Evolutionary conservation across 2,888 invertebrate genomes (phyloP).

Genomic region (Dicyrtoma fusca): DNA sequence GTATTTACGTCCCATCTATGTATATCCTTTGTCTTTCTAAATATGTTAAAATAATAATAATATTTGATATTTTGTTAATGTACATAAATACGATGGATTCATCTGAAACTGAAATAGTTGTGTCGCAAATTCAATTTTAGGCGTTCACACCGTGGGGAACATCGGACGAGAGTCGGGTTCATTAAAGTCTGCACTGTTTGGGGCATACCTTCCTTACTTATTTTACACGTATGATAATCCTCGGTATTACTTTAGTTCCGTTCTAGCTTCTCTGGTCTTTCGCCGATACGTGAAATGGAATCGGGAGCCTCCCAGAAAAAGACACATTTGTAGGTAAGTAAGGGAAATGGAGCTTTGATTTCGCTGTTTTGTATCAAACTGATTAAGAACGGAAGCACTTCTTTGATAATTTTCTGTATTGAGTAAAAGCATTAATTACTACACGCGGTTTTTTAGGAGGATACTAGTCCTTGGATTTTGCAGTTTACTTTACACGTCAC

Average conservation of each 20-base stretch:
- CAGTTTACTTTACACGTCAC: conserved; percentile 68
- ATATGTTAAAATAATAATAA: too few relatives aligned
- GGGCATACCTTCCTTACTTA: conserved; percentile 70
- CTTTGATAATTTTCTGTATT: too few relatives aligned
- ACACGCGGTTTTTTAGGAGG: conserved; percentile 65
- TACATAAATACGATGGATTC: too few relatives aligned
- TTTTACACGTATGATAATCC: conserved; percentile 74
- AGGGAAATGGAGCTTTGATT: too few relatives aligned
- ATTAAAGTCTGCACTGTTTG: conserved; percentile 71
- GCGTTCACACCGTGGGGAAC: conserved; percentile 88
- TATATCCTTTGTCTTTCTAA: too few relatives aligned
- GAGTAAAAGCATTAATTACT: too few relatives aligned
- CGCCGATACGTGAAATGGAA: conserved; percentile 82
- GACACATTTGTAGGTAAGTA: conserved; percentile 58
- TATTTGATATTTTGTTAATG: too few relatives aligned
- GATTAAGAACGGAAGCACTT: too few relatives aligned
- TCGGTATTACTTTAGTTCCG: conserved; percentile 60
- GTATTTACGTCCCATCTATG: conserved; percentile 65
- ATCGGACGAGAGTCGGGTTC: conserved; percentile 80
- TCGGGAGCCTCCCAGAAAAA: conserved; percentile 65
- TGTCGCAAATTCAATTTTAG: conserved; percentile 62
- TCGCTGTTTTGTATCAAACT: too few relatives aligned
- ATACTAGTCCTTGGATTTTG: conserved; percentile 67
- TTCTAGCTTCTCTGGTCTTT: conserved; percentile 69
- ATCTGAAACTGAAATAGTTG: too few relatives aligned